Percentiles rank a stretch among this genome's conserved stretches.
These are phyloP conservation scores for Orchesella cincta DNA, from an alignment of 1,140 invertebrate genomes.

Conservation along the genomic window DNA sequence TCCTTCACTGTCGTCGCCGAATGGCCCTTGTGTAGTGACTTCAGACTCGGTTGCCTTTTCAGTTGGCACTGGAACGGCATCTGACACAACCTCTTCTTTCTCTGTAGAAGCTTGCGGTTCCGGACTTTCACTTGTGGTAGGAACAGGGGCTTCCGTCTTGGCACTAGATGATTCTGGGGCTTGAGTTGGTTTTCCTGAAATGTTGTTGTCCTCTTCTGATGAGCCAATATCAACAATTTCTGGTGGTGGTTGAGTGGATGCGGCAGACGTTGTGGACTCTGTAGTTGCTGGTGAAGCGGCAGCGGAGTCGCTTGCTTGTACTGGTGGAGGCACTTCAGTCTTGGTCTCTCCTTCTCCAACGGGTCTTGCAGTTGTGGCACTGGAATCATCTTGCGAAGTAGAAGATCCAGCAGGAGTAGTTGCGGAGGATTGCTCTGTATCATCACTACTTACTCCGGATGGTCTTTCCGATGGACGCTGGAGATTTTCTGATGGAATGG, in stretches of 20 bases:
- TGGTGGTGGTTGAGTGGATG: not conserved
- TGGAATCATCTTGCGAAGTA: not conserved
- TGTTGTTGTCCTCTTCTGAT: not conserved
- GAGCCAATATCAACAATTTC: not conserved
- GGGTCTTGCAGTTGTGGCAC: not conserved
- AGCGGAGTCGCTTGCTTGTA: not conserved
- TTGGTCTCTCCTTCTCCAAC: not conserved
- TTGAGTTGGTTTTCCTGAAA: not conserved
- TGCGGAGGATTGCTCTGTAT: constrained; percentile 22
- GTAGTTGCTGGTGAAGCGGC: not conserved
- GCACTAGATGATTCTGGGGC: not conserved
- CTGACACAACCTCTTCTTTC: not conserved
- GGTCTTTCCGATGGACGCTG: constrained; percentile 15
- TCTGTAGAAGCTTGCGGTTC: not conserved
- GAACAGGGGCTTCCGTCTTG: not conserved
- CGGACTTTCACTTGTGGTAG: not conserved
- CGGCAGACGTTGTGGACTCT: not conserved
- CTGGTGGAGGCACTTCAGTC: not conserved
- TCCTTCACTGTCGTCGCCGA: constrained; percentile 5
- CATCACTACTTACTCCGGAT: constrained; percentile 39
- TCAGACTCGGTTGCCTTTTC: not conserved
- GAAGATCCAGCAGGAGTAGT: not conserved
- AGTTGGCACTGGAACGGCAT: not conserved
- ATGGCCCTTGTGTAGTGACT: not conserved
- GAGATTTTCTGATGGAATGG: constrained; percentile 4